Base-by-base conservation (phyloP, 2,113 vertebrate species). In the Halcyon malimbica region DNA sequence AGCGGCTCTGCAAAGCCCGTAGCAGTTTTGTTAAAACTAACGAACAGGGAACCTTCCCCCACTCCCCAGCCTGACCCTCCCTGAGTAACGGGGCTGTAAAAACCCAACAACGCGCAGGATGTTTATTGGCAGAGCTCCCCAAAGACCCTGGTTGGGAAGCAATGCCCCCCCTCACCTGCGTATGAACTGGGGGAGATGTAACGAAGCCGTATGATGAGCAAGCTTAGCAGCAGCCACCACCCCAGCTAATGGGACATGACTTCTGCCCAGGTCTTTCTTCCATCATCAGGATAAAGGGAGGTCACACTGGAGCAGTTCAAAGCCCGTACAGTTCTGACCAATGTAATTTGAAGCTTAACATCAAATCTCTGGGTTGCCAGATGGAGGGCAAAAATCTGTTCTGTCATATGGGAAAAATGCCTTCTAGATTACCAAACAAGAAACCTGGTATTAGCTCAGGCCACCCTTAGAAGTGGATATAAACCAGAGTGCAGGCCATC, bases 401-500 rank as follows among this genome's bases (percentile, higher is more conserved):
- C 44, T 90, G 88, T 80, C 92, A 86, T 67, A 81, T 35, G 64
- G 73, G 90, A 93, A 96, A 96, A 94, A 96, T 78, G 75, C 65
- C 71, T 95, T 93, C 79, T 56, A 59, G 37, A 29, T 83, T 74
- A 94, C 35, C 71, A 83, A 90, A 93, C 15, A 77, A 77, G 83
- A 83, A 57, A 5, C 23, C 3, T 54, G 78, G 63, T 86, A 59
- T 88, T 69, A 83, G 71, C 51, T 80, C 75, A 83, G 88, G 85
- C 71, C 46, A 76, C 75, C 37, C 64, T 92, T 54, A 17, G n/a
- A 73, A 85, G 68, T 44, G 59, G 82, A 83, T 75, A 73, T 14
- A 96, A 94, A 93, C 39, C 94, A 93, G 87, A 83, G 25, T n/a
- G 70, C 44, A 37, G 77, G 70, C 63, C 3, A 8, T 39, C 85